phyloP scores from a whole-genome alignment of 2,113 vertebrate species.

The Gracilinanus agilis region DNA sequence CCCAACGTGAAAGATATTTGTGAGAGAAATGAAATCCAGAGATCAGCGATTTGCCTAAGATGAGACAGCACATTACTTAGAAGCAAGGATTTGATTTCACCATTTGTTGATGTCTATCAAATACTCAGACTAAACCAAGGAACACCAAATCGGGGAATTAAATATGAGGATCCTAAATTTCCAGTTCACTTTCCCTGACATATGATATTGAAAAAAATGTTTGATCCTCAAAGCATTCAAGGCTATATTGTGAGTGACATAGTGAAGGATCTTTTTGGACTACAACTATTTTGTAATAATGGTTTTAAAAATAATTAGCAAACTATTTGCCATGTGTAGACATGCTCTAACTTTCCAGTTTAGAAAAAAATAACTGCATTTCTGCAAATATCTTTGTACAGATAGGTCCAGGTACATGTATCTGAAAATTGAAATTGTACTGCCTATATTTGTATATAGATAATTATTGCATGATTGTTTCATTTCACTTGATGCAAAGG shows the following conservation, averaged over 20 bases:
- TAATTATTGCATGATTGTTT: background rate
- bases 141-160: slow-evolving; percentile 43
- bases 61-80: background rate
- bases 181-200: background rate
- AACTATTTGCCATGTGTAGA: background rate
- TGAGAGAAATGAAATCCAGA: slow-evolving; percentile 44
- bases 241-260: background rate
- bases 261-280: background rate
- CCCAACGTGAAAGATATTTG: slow-evolving; percentile 51
- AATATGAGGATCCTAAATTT: slow-evolving; percentile 43
- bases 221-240: slow-evolving; percentile 2
- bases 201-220: background rate
- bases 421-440: background rate
- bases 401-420: background rate
- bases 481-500: background rate
- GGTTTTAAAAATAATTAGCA: background rate
- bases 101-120: slow-evolving; percentile 71
- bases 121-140: slow-evolving; percentile 44
- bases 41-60: slow-evolving; percentile 54
- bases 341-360: background rate
- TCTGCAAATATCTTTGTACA: background rate
- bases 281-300: background rate
- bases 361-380: background rate
- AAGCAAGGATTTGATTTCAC: slow-evolving; percentile 63
- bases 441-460: background rate